These are phyloP conservation scores for Hylaea fasciaria DNA, from an alignment of 2,888 invertebrate genomes.

Conservation along the genomic window DNA sequence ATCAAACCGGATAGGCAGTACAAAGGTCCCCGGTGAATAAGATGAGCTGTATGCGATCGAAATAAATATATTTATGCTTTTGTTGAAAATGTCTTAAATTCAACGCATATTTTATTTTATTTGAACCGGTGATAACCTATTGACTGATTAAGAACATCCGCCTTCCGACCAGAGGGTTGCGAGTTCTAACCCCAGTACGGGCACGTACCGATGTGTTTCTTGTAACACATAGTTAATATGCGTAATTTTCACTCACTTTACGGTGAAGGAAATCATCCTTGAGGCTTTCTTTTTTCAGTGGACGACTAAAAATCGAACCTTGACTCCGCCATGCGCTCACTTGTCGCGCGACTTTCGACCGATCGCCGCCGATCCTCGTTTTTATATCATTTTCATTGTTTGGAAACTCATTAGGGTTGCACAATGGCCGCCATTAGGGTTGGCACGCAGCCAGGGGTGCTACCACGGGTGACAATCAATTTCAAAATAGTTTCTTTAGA, in stretches of 20 bases:
- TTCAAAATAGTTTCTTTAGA: too few relatives aligned
- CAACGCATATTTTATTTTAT: background rate
- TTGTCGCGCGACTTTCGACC: background rate
- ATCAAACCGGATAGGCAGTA: conserved; percentile 41
- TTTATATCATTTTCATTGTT: conserved; percentile 48
- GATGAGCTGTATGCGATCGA: conserved; percentile 10
- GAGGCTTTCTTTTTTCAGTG: too few relatives aligned
- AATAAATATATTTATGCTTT: conserved; percentile 14
- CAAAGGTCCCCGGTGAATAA: conserved; percentile 40
- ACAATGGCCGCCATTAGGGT: conserved; percentile 60
- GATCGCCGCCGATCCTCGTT: conserved; percentile 21
- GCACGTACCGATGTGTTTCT: too few relatives aligned
- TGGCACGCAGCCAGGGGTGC: conserved; percentile 56
- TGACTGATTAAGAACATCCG: too few relatives aligned
- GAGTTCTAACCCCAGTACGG: too few relatives aligned
- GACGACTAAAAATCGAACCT: background rate
- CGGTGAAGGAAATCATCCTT: too few relatives aligned
- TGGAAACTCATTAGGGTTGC: conserved; percentile 62
- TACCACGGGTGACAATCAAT: conserved; percentile 2
- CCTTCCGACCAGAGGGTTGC: too few relatives aligned
- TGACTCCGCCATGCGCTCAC: too few relatives aligned
- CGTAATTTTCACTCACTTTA: too few relatives aligned
- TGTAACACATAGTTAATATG: too few relatives aligned
- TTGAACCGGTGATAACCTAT: too few relatives aligned
- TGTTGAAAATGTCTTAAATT: background rate